A percentile compares a stretch with the other conserved stretches of the same genome.
Evolutionary conservation across 2,113 vertebrate species (phyloP).

Genomic region (Tragelaphus imberbis): DNA sequence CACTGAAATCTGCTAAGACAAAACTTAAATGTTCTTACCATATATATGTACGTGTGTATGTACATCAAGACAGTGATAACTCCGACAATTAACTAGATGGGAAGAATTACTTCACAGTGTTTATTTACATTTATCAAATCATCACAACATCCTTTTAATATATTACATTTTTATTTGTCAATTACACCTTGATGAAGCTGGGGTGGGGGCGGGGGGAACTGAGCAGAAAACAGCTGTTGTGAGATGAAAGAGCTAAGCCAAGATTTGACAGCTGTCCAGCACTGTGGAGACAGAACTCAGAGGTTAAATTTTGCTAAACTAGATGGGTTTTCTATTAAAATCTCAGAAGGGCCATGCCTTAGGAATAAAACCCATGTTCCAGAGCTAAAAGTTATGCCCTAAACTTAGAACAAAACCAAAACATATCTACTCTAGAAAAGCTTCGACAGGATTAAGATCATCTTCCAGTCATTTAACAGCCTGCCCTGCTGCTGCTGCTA

Average conservation of each 20-base stretch:
- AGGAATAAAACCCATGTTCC: background rate
- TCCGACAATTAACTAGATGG: background rate
- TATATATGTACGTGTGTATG: fast-evolving
- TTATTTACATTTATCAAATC: background rate
- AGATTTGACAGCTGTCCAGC: background rate
- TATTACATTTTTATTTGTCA: background rate
- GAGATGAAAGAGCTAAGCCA: background rate
- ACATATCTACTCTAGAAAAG: background rate
- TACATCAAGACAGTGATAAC: fast-evolving
- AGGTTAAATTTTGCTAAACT: background rate
- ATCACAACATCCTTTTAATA: background rate
- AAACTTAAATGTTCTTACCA: background rate
- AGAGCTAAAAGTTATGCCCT: background rate
- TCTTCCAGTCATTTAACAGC: background rate
- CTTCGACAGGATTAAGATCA: background rate
- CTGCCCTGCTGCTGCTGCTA: too few species aligned
- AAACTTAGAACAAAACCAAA: background rate
- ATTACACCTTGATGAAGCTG: background rate
- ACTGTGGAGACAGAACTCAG: background rate
- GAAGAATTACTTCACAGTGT: background rate
- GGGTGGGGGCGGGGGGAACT: too few species aligned
- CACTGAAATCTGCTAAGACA: too few species aligned
- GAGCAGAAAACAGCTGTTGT: background rate
- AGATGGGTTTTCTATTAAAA: background rate
- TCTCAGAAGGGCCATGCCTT: background rate